phyloP scores from a whole-genome alignment of 2,797 vertebrate genomes.

The Rousettus madagascariensis region DNA sequence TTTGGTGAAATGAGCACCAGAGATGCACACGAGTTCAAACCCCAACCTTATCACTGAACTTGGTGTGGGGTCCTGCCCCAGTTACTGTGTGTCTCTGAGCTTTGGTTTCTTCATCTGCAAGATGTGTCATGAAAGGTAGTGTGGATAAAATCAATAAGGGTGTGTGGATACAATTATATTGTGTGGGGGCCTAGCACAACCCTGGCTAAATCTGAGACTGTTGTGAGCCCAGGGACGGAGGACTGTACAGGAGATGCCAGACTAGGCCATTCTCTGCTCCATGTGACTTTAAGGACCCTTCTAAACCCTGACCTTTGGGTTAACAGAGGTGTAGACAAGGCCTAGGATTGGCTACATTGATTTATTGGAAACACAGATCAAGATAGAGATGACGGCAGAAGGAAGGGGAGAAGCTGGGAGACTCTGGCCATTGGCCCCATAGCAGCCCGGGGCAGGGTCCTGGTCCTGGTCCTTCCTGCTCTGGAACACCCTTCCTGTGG shows the following conservation, averaged over 20 bases:
- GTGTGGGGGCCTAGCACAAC: neutral
- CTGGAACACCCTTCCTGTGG: neutral
- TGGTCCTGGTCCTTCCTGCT: neutral
- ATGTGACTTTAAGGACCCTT: neutral
- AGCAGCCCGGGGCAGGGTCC: neutral
- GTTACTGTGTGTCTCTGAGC: neutral
- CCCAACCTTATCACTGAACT: neutral
- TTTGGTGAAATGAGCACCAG: neutral
- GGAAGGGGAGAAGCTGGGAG: neutral
- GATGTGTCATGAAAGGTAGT: neutral
- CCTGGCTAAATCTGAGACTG: neutral
- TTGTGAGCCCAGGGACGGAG: neutral
- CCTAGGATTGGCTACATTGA: conserved; percentile 35
- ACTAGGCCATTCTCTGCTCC: neutral
- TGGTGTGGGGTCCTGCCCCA: too few relatives aligned
- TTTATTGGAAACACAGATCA: conserved; percentile 72
- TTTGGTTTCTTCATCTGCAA: neutral
- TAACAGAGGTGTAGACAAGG: neutral
- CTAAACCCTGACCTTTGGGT: neutral
- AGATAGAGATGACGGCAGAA: conserved; percentile 37
- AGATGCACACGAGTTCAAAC: neutral
- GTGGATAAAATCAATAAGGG: neutral
- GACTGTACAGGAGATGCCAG: neutral
- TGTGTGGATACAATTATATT: neutral
- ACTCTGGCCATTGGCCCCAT: neutral